Base-by-base conservation (phyloP, 2,113 vertebrate species). In the Circaetus gallicus region DNA sequence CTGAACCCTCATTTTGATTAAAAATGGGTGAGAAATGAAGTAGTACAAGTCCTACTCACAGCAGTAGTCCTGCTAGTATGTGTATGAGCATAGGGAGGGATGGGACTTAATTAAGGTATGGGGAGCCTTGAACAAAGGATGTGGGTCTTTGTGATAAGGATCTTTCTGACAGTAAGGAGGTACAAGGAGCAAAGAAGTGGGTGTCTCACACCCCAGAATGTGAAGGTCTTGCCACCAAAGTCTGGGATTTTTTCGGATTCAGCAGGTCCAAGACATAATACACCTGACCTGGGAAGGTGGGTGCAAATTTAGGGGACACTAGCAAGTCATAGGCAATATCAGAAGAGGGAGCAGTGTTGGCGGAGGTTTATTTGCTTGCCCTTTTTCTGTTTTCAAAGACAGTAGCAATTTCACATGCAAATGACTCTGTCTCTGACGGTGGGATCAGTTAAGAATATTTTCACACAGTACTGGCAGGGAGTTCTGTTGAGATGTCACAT, bases 401-500 rank as follows among this genome's bases (percentile, higher is more conserved):
- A 83, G 92, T 26, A 86, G 32, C 28, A 10, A 70, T 85, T 87
- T 76, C 83, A 52, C 74, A 83, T 84, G 79, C 58, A 83, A 80
- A 95, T 62, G 53, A 53, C 63, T 91, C 71, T 53, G 47, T 63
- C 82, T 93, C 43, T 79, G 84, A 76, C 0, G 1, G 65, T 61
- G 63, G 49, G 86, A 89, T 95, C 73, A 69, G 66, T 12, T 76
- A 87, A 88, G 94, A 94, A 52, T 87, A 43, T 91, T 95, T 95
- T 95, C 78, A 76, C 86, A 79, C 70, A 87, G 91, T 61, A 8
- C 5, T 95, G 96, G 93, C 94, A 95, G 70, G 66, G 67, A 94
- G 73, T 6, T 96, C 49, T 94, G 94, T 95, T 96, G 95, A 94
- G 96, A 91, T 96, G 94, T 90, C 96, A 92, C 97, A 55, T 95